phyloP scores from a whole-genome alignment of 2,113 vertebrate species.

The Hyla sarda region DNA sequence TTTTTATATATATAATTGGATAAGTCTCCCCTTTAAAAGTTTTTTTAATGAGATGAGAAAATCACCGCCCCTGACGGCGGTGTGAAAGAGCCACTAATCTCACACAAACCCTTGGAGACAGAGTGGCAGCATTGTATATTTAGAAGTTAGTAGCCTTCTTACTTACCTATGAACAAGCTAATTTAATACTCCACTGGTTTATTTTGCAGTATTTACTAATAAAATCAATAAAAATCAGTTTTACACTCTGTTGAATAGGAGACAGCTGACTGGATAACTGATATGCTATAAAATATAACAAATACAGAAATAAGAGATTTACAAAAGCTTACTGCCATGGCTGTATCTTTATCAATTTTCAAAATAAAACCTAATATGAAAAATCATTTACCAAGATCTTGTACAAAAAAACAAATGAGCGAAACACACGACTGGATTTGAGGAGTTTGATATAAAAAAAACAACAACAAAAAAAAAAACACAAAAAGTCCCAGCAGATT shows the following conservation, averaged over 20 bases:
- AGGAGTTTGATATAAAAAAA: not conserved
- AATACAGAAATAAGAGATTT: not conserved
- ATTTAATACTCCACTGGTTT: constrained; percentile 1
- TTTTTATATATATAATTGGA: too few species aligned
- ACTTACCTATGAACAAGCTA: not conserved
- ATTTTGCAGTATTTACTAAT: not conserved
- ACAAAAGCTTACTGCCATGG: not conserved
- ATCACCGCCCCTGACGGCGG: too few species aligned
- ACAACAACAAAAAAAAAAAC: too few species aligned
- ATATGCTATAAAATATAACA: not conserved
- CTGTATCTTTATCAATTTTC: not conserved
- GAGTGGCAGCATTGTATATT: not conserved
- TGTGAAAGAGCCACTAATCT: too few species aligned
- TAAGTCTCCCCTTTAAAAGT: too few species aligned
- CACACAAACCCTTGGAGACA: not conserved
- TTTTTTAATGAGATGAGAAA: not conserved
- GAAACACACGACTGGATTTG: not conserved
- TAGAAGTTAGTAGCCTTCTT: not conserved
- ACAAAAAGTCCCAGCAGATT: too few species aligned
- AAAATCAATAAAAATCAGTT: not conserved
- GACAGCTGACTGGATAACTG: not conserved
- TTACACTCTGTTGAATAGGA: not conserved
- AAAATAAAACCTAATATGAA: not conserved
- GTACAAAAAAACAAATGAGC: not conserved
- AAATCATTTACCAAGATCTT: not conserved